These are phyloP conservation scores for Dolichoris vasculosae DNA, from an alignment of 1,140 invertebrate genomes.

Conservation along the genomic window DNA sequence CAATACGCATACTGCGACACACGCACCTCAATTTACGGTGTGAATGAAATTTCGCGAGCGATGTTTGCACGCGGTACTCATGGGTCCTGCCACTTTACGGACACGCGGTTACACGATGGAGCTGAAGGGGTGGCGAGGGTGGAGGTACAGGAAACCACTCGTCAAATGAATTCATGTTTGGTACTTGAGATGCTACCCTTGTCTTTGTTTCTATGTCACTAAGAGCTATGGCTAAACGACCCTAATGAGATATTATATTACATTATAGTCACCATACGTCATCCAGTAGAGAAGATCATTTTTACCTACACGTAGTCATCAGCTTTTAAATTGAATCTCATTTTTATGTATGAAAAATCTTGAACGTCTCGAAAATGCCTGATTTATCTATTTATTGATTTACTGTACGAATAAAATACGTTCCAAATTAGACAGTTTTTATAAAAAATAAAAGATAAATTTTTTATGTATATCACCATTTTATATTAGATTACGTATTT, in stretches of 20 bases:
- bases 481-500: too few species aligned
- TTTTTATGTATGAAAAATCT: too few species aligned
- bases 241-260: constrained; percentile 1
- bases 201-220: background rate
- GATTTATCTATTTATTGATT: too few species aligned
- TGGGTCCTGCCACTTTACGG: background rate
- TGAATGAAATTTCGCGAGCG: constrained; percentile 1
- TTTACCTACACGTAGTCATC: background rate
- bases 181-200: background rate
- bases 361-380: too few species aligned
- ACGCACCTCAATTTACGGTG: constrained; percentile 17
- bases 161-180: background rate
- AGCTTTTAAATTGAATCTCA: background rate
- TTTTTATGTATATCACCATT: too few species aligned
- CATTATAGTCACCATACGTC: background rate
- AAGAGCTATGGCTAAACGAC: background rate
- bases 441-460: too few species aligned
- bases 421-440: too few species aligned
- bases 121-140: background rate
- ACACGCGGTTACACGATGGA: background rate
- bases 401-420: too few species aligned
- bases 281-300: background rate
- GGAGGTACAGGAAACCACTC: background rate
- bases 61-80: background rate
- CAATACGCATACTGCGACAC: background rate